Conservation (phyloP, 2,888 invertebrate species). For the Eristalis pertinax region DNA sequence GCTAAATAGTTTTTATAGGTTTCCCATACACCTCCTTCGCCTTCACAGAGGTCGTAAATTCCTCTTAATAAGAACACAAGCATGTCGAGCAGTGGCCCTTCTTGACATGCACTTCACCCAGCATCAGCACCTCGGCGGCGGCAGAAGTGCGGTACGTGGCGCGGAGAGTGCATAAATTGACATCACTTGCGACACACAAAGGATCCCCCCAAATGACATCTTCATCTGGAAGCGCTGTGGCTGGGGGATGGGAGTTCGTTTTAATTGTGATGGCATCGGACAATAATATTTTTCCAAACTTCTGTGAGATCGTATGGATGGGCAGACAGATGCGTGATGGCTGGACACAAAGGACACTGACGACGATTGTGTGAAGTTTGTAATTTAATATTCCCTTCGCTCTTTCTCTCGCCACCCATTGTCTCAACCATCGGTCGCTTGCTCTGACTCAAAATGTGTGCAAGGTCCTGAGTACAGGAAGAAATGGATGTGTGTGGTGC, state of each 20-base stretch:
- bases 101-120: not conserved
- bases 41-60: not conserved
- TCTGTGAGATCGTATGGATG: conserved; percentile 26
- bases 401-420: not conserved
- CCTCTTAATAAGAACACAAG: conserved; percentile 26
- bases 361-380: conserved; percentile 48
- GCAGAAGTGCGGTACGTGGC: not conserved
- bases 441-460: not conserved
- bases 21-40: conserved; percentile 18
- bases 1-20: conserved; percentile 65
- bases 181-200: conserved; percentile 20
- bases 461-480: not conserved
- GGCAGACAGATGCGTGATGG: conserved; percentile 18
- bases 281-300: conserved; percentile 65
- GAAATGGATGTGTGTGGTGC: not conserved
- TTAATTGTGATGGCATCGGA: conserved; percentile 56
- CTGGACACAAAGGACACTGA: conserved; percentile 3
- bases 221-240: not conserved
- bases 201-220: conserved; percentile 16
- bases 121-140: too few species aligned
- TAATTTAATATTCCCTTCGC: conserved; percentile 51
- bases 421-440: too few species aligned
- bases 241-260: not conserved
- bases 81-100: not conserved
- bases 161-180: conserved; percentile 55